Conservation (phyloP, 2,113 vertebrate genomes). For the Apteryx owenii region DNA sequence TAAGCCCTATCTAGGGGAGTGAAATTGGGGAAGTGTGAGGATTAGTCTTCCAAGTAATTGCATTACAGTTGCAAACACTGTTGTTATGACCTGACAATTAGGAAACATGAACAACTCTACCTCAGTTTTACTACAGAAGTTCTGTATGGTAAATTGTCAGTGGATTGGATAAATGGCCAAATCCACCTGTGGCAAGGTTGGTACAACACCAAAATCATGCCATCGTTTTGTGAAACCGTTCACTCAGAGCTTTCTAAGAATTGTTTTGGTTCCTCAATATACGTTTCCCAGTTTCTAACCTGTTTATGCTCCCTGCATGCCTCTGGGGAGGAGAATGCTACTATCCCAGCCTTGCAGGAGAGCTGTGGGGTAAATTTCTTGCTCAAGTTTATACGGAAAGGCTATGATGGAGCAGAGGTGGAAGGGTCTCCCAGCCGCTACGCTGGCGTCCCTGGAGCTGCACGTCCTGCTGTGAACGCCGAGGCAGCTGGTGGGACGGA, state of each 20-base stretch:
- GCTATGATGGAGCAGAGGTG: not conserved
- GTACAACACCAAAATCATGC: not conserved
- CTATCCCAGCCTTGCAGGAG: not conserved
- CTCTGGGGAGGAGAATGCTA: not conserved
- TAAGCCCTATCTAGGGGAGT: not conserved
- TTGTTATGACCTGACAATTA: not conserved
- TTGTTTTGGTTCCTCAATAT: not conserved
- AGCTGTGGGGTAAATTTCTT: not conserved
- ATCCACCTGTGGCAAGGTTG: not conserved
- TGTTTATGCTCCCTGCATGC: rapidly evolving
- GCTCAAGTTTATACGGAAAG: not conserved
- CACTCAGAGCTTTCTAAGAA: not conserved
- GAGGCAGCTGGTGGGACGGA: not conserved
- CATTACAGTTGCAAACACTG: not conserved
- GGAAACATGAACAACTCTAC: not conserved
- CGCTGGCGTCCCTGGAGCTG: rapidly evolving
- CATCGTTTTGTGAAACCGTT: not conserved
- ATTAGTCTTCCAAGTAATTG: not conserved
- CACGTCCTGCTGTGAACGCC: not conserved
- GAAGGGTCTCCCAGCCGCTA: not conserved
- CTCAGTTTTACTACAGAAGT: not conserved
- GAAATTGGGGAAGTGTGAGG: not conserved
- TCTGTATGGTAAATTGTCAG: not conserved
- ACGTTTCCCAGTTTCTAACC: not conserved
- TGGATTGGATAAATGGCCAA: not conserved